Conservation (phyloP, 2,113 vertebrate species). For the Nesoenas mayeri region DNA sequence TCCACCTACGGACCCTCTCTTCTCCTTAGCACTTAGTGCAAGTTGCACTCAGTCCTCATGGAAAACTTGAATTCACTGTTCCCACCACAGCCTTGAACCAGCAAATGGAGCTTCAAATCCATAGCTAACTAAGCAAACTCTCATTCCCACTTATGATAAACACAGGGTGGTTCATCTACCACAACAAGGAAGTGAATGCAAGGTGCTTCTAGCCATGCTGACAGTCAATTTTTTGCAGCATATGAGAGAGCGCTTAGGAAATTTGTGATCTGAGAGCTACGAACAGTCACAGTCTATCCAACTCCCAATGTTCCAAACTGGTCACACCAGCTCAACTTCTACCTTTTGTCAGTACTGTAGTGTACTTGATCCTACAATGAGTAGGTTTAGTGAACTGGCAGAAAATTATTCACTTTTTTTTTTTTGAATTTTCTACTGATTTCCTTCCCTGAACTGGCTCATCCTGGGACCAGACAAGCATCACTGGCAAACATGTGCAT, state of each 20-base stretch:
- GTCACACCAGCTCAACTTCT: background rate
- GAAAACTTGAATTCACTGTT: background rate
- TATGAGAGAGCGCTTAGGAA: background rate
- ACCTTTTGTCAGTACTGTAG: background rate
- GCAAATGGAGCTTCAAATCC: background rate
- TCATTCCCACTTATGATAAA: background rate
- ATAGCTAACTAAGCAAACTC: background rate
- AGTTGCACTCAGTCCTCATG: background rate
- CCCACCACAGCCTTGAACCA: background rate
- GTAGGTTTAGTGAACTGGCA: background rate
- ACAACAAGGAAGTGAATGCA: background rate
- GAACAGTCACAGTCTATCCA: background rate
- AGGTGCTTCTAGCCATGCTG: background rate
- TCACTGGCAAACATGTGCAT: background rate
- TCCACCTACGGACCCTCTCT: background rate
- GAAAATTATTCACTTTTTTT: background rate
- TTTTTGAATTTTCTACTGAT: background rate
- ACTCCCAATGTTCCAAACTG: background rate
- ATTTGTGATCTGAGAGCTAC: background rate
- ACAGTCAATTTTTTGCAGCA: background rate
- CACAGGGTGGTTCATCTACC: background rate
- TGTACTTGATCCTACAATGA: rapidly evolving
- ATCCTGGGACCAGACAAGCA: background rate
- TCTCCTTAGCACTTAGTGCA: background rate
- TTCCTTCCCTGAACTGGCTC: background rate